Evolutionary conservation across 2,797 vertebrate species (phyloP).

Genomic region (Malurus leucopterus): DNA sequence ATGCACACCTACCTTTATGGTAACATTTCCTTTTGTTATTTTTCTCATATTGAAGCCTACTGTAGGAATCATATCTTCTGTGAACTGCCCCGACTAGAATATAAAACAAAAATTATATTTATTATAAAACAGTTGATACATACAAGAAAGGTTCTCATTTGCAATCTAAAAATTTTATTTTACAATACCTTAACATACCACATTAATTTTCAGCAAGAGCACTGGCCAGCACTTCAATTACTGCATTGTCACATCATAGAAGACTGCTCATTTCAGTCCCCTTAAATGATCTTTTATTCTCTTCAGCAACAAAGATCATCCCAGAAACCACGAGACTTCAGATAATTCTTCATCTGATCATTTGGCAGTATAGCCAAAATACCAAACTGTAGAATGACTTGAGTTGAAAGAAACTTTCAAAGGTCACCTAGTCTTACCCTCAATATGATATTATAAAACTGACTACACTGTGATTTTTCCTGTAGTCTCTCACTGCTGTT

Average conservation of each 20-base stretch:
- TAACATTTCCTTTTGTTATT: constrained; percentile 69
- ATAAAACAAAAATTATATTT: not conserved
- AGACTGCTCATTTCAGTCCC: not conserved
- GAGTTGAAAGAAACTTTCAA: not conserved
- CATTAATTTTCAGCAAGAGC: not conserved
- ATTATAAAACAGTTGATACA: not conserved
- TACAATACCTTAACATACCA: not conserved
- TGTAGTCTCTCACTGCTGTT: not conserved
- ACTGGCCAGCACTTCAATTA: not conserved
- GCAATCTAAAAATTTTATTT: not conserved
- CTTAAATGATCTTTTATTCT: constrained; percentile 28
- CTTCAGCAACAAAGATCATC: not conserved
- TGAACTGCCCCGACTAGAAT: constrained; percentile 61
- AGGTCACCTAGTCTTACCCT: not conserved
- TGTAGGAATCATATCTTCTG: constrained; percentile 69
- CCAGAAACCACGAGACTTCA: constrained; percentile 1
- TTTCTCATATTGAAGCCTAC: constrained; percentile 71
- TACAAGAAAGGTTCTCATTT: not conserved
- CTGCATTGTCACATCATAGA: not conserved
- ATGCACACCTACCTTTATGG: constrained; percentile 59
- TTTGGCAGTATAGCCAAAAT: not conserved
- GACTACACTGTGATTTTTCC: not conserved
- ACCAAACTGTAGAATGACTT: not conserved
- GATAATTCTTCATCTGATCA: not conserved
- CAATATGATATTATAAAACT: not conserved